Percentiles rank a stretch among this genome's conserved stretches.
phyloP scores from a whole-genome alignment of 2,888 invertebrate species.

The Scaptomyza reducta region DNA sequence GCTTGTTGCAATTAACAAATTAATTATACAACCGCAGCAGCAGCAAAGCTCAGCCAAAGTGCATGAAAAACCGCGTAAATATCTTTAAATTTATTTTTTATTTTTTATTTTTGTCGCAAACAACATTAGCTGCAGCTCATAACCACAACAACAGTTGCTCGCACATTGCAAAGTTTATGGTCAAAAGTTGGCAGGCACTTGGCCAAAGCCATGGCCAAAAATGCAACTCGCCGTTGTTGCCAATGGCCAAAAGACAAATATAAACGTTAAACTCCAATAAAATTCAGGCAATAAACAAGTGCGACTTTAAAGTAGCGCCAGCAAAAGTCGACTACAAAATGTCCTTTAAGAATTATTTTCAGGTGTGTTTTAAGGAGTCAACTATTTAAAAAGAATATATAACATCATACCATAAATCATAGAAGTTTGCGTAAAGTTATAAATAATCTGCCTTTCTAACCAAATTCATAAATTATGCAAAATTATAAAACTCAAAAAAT shows the following conservation, averaged over 20 bases:
- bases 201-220: constrained; percentile 70
- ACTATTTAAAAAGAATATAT: too few relatives aligned
- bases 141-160: constrained; percentile 24
- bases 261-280: constrained; percentile 5
- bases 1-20: constrained; percentile 59
- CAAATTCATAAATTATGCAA: too few relatives aligned
- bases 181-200: constrained; percentile 50
- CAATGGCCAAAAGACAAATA: constrained; percentile 32
- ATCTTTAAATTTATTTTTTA: constrained; percentile 18
- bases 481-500: too few relatives aligned
- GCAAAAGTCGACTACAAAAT: constrained; percentile 9
- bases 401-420: too few relatives aligned
- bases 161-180: constrained; percentile 52
- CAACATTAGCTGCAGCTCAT: constrained; percentile 20
- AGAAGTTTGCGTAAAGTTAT: too few relatives aligned
- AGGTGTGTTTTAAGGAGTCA: too few relatives aligned
- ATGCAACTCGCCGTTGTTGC: constrained; percentile 32
- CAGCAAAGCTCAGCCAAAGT: constrained; percentile 17
- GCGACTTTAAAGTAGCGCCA: background rate
- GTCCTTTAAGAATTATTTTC: background rate
- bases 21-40: constrained; percentile 54
- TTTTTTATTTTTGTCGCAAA: constrained; percentile 13
- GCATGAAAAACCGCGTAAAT: constrained; percentile 38
- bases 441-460: too few relatives aligned
- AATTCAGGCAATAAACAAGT: constrained; percentile 23